phyloP scores from a whole-genome alignment of 2,888 invertebrate species.

The Bugula neritina region DNA sequence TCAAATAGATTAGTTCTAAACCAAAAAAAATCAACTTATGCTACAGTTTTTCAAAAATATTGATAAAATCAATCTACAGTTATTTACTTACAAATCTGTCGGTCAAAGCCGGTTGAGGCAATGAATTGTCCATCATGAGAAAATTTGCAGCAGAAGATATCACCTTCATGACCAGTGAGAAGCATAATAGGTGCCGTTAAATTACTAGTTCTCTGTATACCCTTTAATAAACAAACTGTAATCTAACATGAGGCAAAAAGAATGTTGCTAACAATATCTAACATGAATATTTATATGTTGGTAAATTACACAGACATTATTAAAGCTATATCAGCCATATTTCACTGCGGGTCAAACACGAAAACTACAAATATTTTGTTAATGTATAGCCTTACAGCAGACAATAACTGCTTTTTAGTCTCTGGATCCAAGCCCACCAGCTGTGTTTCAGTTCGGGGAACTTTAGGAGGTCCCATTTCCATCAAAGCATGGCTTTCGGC shows the following conservation, averaged over 20 bases:
- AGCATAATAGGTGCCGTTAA: slow-evolving; percentile 90
- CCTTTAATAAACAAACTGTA: not conserved
- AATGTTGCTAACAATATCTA: no score
- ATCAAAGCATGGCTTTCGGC: not conserved
- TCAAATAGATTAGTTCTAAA: no score
- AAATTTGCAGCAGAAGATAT: slow-evolving; percentile 85
- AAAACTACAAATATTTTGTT: no score
- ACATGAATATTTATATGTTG: no score
- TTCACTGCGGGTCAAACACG: no score
- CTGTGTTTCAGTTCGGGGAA: not conserved
- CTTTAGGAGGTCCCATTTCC: slow-evolving; percentile 14
- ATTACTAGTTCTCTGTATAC: slow-evolving; percentile 66
- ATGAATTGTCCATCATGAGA: slow-evolving; percentile 92
- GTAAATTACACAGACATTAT: no score
- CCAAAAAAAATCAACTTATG: no score
- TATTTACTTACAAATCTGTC: slow-evolving; percentile 78
- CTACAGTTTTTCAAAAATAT: no score
- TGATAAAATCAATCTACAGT: not conserved
- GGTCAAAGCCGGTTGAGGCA: slow-evolving; percentile 88
- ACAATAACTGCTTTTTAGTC: slow-evolving; percentile 18
- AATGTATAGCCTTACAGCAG: slow-evolving; percentile 18
- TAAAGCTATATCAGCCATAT: no score
- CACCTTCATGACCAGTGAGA: slow-evolving; percentile 91
- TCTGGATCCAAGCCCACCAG: slow-evolving; percentile 13
- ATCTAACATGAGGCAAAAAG: no score